Percentiles rank a stretch among this genome's conserved stretches.
phyloP scores from a whole-genome alignment of 1,140 invertebrate genomes.

The Pinna nobilis region DNA sequence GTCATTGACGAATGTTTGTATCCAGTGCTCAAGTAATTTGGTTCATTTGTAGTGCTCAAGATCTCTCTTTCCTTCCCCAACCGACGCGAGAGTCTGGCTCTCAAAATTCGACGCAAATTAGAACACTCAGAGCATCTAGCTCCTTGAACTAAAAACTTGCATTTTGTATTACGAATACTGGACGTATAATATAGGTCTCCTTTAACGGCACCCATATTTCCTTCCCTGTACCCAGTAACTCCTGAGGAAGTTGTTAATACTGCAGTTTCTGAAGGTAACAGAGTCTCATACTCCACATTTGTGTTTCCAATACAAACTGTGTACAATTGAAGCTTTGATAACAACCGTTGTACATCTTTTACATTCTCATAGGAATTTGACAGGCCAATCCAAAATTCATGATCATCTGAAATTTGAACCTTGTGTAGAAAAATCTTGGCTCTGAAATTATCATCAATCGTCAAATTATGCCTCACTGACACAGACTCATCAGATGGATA shows the following conservation, averaged over 20 bases:
- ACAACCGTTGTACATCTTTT: background rate
- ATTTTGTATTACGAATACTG: background rate
- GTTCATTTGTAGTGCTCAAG: background rate
- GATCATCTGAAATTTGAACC: too few relatives aligned
- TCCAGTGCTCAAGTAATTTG: background rate
- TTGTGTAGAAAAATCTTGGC: too few relatives aligned
- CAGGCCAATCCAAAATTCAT: too few relatives aligned
- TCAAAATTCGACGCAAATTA: background rate
- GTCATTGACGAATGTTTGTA: background rate
- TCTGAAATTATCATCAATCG: too few relatives aligned
- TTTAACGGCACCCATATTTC: background rate
- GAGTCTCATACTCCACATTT: background rate
- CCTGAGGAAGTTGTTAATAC: background rate
- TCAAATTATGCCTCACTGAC: too few relatives aligned
- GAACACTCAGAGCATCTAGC: background rate
- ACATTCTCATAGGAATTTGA: too few relatives aligned
- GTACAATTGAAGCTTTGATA: background rate
- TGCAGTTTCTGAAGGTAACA: background rate
- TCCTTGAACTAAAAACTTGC: conserved; percentile 12
- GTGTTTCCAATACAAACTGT: background rate
- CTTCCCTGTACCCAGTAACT: conserved; percentile 4
- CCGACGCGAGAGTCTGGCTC: background rate
- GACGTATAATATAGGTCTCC: background rate
- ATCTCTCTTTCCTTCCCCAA: background rate
- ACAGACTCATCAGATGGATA: too few relatives aligned